Conservation (phyloP, 2,113 vertebrate species). For the Solenodon paradoxus region DNA sequence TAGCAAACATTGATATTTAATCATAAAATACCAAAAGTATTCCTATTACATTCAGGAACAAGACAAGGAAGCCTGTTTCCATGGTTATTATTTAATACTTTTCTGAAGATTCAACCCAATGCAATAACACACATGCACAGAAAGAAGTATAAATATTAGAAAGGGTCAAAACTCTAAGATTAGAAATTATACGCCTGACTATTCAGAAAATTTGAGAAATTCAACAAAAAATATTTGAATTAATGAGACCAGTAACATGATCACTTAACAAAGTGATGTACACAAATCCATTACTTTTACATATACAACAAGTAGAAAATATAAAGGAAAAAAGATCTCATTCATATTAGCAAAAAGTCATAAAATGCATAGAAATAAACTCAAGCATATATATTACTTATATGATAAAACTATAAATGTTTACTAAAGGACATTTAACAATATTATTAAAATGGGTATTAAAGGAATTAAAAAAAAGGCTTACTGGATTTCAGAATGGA, state of each 20-base stretch:
- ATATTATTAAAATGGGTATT: not conserved
- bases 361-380: not conserved
- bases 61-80: not conserved
- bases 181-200: not conserved
- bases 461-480: not conserved
- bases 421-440: constrained; percentile 1
- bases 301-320: constrained; percentile 4
- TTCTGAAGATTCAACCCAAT: not conserved
- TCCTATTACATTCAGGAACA: too few relatives aligned
- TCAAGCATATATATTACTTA: not conserved
- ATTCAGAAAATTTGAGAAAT: not conserved
- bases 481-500: not conserved
- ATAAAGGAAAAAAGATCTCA: constrained; percentile 1
- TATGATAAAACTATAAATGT: not conserved
- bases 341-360: not conserved
- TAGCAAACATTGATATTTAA: too few relatives aligned
- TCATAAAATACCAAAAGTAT: too few relatives aligned
- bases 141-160: not conserved
- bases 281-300: not conserved
- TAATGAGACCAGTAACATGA: not conserved
- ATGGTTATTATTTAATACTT: not conserved
- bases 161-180: not conserved
- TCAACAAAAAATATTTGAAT: not conserved
- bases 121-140: not conserved
- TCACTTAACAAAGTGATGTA: not conserved